Base-by-base conservation (phyloP, 2,888 invertebrate species). In the Pachydiplax longipennis region DNA sequence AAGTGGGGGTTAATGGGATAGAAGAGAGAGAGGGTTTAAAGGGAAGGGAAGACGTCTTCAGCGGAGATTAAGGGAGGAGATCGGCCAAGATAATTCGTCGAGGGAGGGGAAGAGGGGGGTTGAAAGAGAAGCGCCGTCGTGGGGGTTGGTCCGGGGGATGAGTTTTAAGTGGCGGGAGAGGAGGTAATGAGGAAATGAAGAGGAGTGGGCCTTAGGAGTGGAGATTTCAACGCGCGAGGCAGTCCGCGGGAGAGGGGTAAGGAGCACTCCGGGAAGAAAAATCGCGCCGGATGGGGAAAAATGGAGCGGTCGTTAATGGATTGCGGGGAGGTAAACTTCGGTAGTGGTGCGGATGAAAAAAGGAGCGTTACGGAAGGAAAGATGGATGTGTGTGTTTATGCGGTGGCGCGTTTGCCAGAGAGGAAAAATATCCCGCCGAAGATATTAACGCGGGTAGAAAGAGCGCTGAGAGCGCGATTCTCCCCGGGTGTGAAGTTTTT, bases 1-100 rank as follows among this genome's bases (percentile, higher is more conserved):
- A 40, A 48, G 48, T 13, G 53, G 83, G 53, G 81, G 83, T 83
- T 83, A 83, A 83, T 83, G 83, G 53, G 83, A 53, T 83, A 53
- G 83, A 83, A 83, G 31, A 31, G 15, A 83, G 25, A 48, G 83
- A 35, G 53, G 13, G 83, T n/a, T n/a, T 73, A 73, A 73, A 31
- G 73, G 73, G n/a, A 73, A 31, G 73, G 73, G n/a, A 53, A 31
- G 83, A 53, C 58, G 25, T 83, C 31, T 12, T 73, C 73, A 25
- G n/a, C n/a, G 31, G 25, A 73, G 73, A 73, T 73, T 73, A 73
- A 73, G 73, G 73, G 73, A 73, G 83, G 53, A 13, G 58, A 25
- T 53, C 83, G 53, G 58, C 12, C 40, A 37, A 40, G 40, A 40
- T 31, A 81, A 31, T 83, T 48, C 83, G 58, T 8, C n/a, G 31